Evolutionary conservation across 2,797 vertebrate genomes (phyloP), one percentile per base, ranked within the genome.

Genomic region (Siniperca obscura): DNA sequence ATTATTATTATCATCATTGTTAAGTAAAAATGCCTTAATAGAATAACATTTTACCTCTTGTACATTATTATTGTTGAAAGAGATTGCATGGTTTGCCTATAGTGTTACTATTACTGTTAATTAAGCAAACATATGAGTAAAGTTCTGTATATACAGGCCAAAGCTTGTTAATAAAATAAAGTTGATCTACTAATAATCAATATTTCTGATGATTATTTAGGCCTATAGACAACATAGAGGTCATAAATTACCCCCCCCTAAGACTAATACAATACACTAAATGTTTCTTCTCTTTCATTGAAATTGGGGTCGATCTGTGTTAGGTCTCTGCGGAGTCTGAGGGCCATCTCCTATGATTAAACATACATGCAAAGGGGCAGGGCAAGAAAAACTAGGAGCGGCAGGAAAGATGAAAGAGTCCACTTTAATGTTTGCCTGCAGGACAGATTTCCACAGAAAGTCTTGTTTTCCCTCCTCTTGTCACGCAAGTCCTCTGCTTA

Each of bases 261-360:
- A 4, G 25, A 36, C 25, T 11, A 9, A 17, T 11, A 40, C 5
- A 42, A n/a, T n/a, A n/a, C n/a, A n/a, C n/a, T n/a, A n/a, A 19
- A 69, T 4, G 2, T 36, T 30, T 4, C 36, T 48, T 42, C 55
- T 19, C 21, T 57, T 46, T 78, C 25, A 65, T 36, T 57, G n/a
- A 38, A 22, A 42, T 8, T 19, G n/a, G 55, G 27, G 55, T 70
- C 8, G 34, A 30, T 36, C 19, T 25, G 3, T 55, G 55, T 16
- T 9, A 1, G 25, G 74, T 74, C 59, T 76, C 62, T 22, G 7
- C 10, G 55, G 60, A 81, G 56, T 74, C 72, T 89, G 83, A 87
- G 81, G 89, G 83, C 79, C 90, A 90, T 94, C 79, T 78, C 73
- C 90, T 91, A 74, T 91, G 92, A 94, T 95, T 91, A 94, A 95